Conservation (phyloP, 2,797 vertebrate genomes). For the Hydrolagus colliei region DNA sequence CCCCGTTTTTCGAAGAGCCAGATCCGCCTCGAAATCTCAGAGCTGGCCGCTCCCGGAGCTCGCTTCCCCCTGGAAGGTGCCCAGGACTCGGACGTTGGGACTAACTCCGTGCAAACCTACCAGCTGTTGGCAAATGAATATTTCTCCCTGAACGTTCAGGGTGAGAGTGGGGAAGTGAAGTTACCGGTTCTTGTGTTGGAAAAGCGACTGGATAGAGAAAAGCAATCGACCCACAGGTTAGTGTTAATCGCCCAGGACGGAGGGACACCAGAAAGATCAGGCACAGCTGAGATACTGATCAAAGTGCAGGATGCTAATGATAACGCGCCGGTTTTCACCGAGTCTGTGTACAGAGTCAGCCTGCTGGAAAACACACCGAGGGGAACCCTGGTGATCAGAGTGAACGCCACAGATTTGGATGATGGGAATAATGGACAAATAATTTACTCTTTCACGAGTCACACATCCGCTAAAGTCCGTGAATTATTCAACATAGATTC, state of each 20-base stretch:
- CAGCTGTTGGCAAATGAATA: slow-evolving; percentile 67
- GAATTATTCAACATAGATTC: slow-evolving; percentile 74
- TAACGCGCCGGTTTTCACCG: slow-evolving; percentile 78
- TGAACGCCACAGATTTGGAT: slow-evolving; percentile 85
- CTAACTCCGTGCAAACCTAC: slow-evolving; percentile 81
- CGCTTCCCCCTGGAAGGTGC: slow-evolving; percentile 83
- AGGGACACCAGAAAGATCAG: slow-evolving; percentile 74
- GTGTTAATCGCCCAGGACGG: slow-evolving; percentile 81
- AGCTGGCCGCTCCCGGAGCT: slow-evolving; percentile 71
- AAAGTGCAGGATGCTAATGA: slow-evolving; percentile 84
- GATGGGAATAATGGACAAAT: slow-evolving; percentile 77
- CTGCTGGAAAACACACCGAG: slow-evolving; percentile 72
- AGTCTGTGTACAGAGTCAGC: slow-evolving; percentile 63
- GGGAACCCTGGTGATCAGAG: slow-evolving; percentile 71
- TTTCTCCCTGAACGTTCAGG: slow-evolving; percentile 76
- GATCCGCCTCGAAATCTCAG: slow-evolving; percentile 75
- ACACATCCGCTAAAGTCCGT: slow-evolving; percentile 66
- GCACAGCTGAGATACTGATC: slow-evolving; percentile 72
- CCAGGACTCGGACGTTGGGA: slow-evolving; percentile 83
- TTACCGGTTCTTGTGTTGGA: slow-evolving; percentile 85
- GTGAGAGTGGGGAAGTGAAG: slow-evolving; percentile 78
- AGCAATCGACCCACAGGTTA: slow-evolving; percentile 70
- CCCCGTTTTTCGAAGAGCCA: slow-evolving; percentile 74
- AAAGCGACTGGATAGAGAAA: slow-evolving; percentile 77
- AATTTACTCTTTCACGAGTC: slow-evolving; percentile 79